A percentile compares a stretch with the other conserved stretches of the same genome.
These are phyloP conservation scores for Trichonephila clavata DNA, from an alignment of 1,140 invertebrate species.

Conservation along the genomic window DNA sequence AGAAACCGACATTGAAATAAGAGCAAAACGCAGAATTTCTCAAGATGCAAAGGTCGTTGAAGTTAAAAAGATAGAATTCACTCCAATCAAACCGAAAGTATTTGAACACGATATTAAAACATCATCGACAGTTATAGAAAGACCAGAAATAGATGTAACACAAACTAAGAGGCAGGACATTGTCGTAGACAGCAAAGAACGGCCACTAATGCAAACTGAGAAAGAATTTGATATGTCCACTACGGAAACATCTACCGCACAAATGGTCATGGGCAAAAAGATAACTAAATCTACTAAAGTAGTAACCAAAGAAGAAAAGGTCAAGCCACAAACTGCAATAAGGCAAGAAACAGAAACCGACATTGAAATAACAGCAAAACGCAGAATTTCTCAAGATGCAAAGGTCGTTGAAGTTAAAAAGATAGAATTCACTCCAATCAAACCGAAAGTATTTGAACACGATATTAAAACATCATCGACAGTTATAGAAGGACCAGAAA, in stretches of 20 bases:
- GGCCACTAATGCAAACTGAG: conserved; percentile 43
- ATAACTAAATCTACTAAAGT: conserved; percentile 54
- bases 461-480: conserved; percentile 60
- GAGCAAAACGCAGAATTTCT: conserved; percentile 49
- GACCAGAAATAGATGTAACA: conserved; percentile 61
- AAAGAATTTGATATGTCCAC: conserved; percentile 47
- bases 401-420: conserved; percentile 51
- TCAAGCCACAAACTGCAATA: conserved; percentile 63
- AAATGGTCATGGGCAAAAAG: conserved; percentile 28
- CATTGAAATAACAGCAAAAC: conserved; percentile 67
- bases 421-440: conserved; percentile 46
- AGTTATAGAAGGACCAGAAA: conserved; percentile 48
- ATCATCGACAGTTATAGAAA: conserved; percentile 46
- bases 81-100: conserved; percentile 45
- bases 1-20: conserved; percentile 72
- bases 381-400: conserved; percentile 53
- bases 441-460: conserved; percentile 62
- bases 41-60: conserved; percentile 49
- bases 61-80: conserved; percentile 64
- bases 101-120: conserved; percentile 64
- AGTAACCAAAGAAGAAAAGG: conserved; percentile 30
- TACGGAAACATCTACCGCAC: background rate
- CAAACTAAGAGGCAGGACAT: conserved; percentile 64
- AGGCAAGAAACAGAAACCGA: conserved; percentile 70
- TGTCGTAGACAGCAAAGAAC: conserved; percentile 70